Conservation (phyloP, 2,113 vertebrate species). For the Brachyistius frenatus region DNA sequence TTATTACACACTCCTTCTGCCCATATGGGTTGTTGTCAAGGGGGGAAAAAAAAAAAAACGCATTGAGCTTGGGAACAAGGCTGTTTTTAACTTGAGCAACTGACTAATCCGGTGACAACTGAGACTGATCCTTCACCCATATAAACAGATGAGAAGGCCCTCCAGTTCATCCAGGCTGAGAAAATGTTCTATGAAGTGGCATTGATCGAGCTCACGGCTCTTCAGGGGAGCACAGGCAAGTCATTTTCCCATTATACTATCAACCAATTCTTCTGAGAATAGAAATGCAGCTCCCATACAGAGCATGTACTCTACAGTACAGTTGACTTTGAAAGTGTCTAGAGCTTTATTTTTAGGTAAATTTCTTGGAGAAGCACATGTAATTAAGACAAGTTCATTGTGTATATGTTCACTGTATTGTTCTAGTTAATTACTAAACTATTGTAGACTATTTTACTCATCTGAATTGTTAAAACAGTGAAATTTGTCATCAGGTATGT, state of each 20-base stretch:
- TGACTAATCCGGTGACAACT: constrained; percentile 71
- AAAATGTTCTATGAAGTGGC: constrained; percentile 87
- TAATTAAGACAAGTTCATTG: background rate
- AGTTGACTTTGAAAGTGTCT: background rate
- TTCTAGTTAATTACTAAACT: no score
- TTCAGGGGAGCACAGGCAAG: constrained; percentile 84
- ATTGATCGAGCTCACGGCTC: constrained; percentile 81
- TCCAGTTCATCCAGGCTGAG: constrained; percentile 83
- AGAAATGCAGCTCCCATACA: background rate
- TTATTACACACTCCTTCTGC: constrained; percentile 23
- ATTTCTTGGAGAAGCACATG: background rate
- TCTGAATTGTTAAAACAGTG: no score
- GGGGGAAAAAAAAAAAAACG: background rate
- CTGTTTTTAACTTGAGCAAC: constrained; percentile 75
- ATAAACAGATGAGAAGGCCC: constrained; percentile 86
- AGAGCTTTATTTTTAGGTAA: background rate
- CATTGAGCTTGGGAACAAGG: background rate
- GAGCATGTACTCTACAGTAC: background rate
- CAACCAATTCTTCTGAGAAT: constrained; percentile 6
- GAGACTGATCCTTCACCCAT: constrained; percentile 81
- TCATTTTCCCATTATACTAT: constrained; percentile 38
- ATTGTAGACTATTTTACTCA: no score
- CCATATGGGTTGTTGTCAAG: constrained; percentile 3
- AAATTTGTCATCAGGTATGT: no score
- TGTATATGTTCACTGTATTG: no score